Percentiles rank a stretch among this genome's conserved stretches.
These are phyloP conservation scores for Nannoperca obscura DNA, from an alignment of 2,797 vertebrate species.

Conservation along the genomic window DNA sequence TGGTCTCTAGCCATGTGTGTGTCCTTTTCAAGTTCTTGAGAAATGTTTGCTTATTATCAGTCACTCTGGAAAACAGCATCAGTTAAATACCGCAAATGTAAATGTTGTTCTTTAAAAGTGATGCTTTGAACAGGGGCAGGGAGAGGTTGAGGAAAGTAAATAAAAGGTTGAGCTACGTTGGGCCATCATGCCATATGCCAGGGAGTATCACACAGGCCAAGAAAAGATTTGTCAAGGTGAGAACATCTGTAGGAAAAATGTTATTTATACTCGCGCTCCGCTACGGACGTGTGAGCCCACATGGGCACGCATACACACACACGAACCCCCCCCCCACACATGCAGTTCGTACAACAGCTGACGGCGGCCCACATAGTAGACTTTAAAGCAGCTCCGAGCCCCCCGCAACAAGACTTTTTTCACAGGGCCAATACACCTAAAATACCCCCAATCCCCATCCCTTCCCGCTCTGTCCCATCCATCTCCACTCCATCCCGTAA, in stretches of 20 bases:
- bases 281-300: slow-evolving; percentile 72
- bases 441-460: slow-evolving; percentile 81
- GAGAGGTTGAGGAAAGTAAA: slow-evolving; percentile 55
- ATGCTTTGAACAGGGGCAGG: slow-evolving; percentile 41
- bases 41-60: slow-evolving; percentile 34
- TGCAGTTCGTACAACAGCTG: slow-evolving; percentile 80
- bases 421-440: slow-evolving; percentile 79
- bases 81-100: slow-evolving; percentile 42
- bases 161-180: slow-evolving; percentile 61
- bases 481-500: slow-evolving; percentile 86
- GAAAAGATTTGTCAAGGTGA: slow-evolving; percentile 80
- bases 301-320: slow-evolving; percentile 53
- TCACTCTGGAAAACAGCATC: slow-evolving; percentile 44
- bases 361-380: slow-evolving; percentile 75
- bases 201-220: slow-evolving; percentile 63
- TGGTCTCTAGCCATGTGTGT: neutral
- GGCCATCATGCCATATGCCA: slow-evolving; percentile 62
- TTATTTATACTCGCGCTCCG: slow-evolving; percentile 79
- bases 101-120: slow-evolving; percentile 51
- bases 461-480: slow-evolving; percentile 77
- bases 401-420: slow-evolving; percentile 82
- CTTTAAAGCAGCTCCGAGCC: slow-evolving; percentile 78
- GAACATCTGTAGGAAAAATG: slow-evolving; percentile 84
- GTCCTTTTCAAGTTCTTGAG: slow-evolving; percentile 1
- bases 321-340: slow-evolving; percentile 69